Conservation (phyloP, 1,140 invertebrate species). For the Papilio dardanus region DNA sequence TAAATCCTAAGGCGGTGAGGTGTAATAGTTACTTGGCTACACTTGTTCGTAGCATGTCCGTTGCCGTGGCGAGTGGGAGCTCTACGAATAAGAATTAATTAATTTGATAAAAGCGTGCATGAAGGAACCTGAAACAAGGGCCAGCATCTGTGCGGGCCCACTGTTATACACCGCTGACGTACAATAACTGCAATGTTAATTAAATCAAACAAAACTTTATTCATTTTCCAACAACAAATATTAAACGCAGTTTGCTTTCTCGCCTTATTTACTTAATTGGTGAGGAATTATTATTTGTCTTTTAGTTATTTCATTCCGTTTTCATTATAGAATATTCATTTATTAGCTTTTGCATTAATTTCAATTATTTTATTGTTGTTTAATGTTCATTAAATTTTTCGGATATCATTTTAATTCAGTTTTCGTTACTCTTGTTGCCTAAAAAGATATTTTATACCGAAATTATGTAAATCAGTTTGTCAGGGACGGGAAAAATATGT, state of each 20-base stretch:
- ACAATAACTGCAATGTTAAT: neutral
- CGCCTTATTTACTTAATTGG: neutral
- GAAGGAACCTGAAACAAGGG: neutral
- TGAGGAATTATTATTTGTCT: neutral
- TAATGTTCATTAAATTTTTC: neutral
- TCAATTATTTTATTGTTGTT: neutral
- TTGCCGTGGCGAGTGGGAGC: neutral
- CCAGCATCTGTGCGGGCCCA: neutral
- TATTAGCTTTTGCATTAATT: too few species aligned
- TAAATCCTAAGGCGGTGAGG: neutral
- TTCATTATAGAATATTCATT: neutral
- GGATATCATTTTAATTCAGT: neutral
- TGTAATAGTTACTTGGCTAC: neutral
- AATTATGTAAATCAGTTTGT: neutral
- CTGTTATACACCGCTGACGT: neutral
- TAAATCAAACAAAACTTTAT: neutral
- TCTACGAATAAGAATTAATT: slow-evolving; percentile 3
- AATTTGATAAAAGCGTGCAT: slow-evolving; percentile 4
- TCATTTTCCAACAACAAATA: neutral
- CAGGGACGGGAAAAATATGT: neutral
- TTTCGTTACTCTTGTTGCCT: neutral
- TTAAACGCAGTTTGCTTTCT: neutral
- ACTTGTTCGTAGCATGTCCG: neutral
- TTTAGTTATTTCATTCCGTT: neutral
- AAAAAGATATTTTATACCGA: neutral